phyloP scores from a whole-genome alignment of 2,888 invertebrate species.

The Scaptomyza flava region DNA sequence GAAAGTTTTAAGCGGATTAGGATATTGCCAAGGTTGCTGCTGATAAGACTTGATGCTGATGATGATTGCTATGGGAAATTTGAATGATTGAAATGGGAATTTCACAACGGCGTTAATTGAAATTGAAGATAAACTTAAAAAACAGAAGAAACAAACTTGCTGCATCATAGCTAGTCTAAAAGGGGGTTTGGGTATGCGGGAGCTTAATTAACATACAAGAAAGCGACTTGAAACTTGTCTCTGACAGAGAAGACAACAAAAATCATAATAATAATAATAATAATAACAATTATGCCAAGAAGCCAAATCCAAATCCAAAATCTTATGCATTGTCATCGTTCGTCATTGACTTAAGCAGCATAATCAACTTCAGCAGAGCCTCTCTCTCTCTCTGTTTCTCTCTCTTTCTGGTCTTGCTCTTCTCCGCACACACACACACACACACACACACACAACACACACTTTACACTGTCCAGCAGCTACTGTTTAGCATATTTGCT shows the following conservation, averaged over 20 bases:
- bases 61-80: conserved; percentile 15
- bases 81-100: conserved; percentile 31
- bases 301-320: conserved; percentile 63
- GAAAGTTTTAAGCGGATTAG: conserved; percentile 63
- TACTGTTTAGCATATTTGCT: conserved; percentile 81
- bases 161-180: conserved; percentile 45
- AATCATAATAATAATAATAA: conserved; percentile 16
- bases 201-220: conserved; percentile 76
- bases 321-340: conserved; percentile 72
- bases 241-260: conserved; percentile 57
- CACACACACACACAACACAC: neutral
- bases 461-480: conserved; percentile 47
- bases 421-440: neutral
- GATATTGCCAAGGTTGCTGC: conserved; percentile 10
- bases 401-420: neutral
- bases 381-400: conserved; percentile 3
- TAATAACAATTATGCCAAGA: conserved; percentile 38
- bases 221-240: conserved; percentile 75
- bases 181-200: conserved; percentile 8
- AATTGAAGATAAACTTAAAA: conserved; percentile 15
- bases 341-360: conserved; percentile 76
- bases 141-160: conserved; percentile 50
- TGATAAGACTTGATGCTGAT: neutral
- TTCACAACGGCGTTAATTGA: conserved; percentile 26
- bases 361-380: conserved; percentile 70